A percentile compares a stretch with the other conserved stretches of the same genome.
Evolutionary conservation across 2,113 vertebrate genomes (phyloP).

Genomic region (Epinephelus cyanopodus): DNA sequence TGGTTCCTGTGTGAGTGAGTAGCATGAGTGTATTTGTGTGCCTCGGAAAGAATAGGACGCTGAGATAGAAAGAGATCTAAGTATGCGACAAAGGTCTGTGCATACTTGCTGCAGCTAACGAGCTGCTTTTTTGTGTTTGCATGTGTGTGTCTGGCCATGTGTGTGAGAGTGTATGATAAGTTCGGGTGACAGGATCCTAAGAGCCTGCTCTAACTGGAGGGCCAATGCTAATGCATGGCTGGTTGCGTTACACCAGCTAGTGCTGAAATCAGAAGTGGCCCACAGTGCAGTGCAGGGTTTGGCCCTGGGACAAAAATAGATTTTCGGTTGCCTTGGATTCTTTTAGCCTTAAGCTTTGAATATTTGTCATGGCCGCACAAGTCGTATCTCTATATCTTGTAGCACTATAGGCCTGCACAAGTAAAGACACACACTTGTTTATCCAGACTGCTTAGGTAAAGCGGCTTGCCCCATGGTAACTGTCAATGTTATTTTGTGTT

Average conservation of each 20-base stretch:
- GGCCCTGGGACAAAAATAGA: conserved; percentile 77
- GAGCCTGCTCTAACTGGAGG: conserved; percentile 82
- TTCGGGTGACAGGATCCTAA: conserved; percentile 84
- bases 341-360: conserved; percentile 70
- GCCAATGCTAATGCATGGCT: conserved; percentile 87
- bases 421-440: conserved; percentile 63
- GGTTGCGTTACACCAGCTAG: conserved; percentile 84
- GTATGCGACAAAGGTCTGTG: background rate
- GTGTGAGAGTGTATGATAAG: conserved; percentile 74
- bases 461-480: conserved; percentile 75
- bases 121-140: conserved; percentile 33
- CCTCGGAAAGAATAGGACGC: background rate
- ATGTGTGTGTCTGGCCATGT: conserved; percentile 26
- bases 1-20: conserved; percentile 8
- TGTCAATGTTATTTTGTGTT: conserved; percentile 74
- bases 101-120: conserved; percentile 33
- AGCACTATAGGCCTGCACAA: conserved; percentile 43
- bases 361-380: conserved; percentile 75
- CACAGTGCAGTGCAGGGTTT: conserved; percentile 71
- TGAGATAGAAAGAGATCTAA: conserved; percentile 1
- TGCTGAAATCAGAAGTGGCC: conserved; percentile 83
- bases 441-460: conserved; percentile 75
- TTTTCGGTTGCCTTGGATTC: conserved; percentile 79
- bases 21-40: background rate
- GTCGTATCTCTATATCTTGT: conserved; percentile 68